Base-by-base conservation (phyloP, 2,888 invertebrate species). In the Megastigmus dorsalis region DNA sequence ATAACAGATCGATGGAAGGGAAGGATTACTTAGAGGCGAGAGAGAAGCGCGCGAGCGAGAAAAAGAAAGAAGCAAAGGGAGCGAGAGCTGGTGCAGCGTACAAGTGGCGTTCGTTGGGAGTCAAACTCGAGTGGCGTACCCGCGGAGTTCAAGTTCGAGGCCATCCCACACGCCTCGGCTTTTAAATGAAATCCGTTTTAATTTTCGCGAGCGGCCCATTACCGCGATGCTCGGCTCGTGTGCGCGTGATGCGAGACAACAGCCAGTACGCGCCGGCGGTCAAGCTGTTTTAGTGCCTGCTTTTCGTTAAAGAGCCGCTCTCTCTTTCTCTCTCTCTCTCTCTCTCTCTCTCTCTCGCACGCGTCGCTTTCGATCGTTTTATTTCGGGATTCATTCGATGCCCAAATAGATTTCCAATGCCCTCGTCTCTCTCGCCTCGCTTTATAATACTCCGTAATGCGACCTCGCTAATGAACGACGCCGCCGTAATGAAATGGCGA, bases 111-210 rank as follows among this genome's bases (percentile, higher is more conserved):
- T 55, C 62, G 52, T 57, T 74, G 45, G 38, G 66, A 59, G 72
- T 52, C 33, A 50, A 48, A 30, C 66, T 52, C 43, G 60, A 60
- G 60, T 41, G 52, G 2, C 26, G 55, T 72, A 72, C 69, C 50
- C 69, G 74, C 62, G 63, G 63, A 75, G 74, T 74, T 74, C 74
- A 74, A 74, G 75, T 75, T 75, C 75, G 75, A 75, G 75, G 75
- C 69, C 67, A 23, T 48, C 45, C 48, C 30, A 48, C 55, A 26
- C 67, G 36, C 28, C 41, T 45, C 65, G 54, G 50, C 54, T n/a
- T n/a, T n/a, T 66, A 75, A 75, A 71, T 75, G 66, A 75, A 71
- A 75, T 75, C 43, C 75, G 75, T 75, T 70, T 75, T 71, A 75
- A 75, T 75, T 75, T 74, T 71, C 66, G 54, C 66, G 38, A 45